Conservation (phyloP, 2,888 invertebrate species). For the Luperina testacea region DNA sequence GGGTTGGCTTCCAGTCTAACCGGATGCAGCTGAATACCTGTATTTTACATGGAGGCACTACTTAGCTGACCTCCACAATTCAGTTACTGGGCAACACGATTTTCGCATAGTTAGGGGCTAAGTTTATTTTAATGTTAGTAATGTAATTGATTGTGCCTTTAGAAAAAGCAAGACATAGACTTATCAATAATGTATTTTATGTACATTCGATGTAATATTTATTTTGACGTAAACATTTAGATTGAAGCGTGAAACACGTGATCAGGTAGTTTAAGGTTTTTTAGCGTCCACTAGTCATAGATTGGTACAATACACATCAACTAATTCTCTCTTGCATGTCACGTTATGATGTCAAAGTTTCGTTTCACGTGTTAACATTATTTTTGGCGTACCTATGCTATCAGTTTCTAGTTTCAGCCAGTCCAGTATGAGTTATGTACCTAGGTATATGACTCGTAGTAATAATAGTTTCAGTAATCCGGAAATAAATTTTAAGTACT, state of each 20-base stretch:
- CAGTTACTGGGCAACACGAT: not conserved
- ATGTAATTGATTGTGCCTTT: not conserved
- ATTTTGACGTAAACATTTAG: constrained; percentile 37
- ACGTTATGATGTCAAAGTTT: constrained; percentile 12
- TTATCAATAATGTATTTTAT: not conserved
- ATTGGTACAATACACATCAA: constrained; percentile 15
- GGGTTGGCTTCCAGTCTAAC: too few species aligned
- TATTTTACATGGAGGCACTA: too few species aligned
- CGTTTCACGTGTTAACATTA: constrained; percentile 18
- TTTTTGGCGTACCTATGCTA: not conserved
- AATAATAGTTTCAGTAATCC: constrained; percentile 4
- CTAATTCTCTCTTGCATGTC: constrained; percentile 4
- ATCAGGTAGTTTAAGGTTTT: constrained; percentile 30
- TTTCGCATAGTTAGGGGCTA: not conserved
- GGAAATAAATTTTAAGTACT: constrained; percentile 20
- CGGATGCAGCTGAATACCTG: too few species aligned
- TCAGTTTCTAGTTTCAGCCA: constrained; percentile 15
- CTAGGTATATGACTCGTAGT: not conserved
- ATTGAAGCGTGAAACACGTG: constrained; percentile 35
- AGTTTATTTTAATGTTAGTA: not conserved
- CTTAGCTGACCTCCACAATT: too few species aligned
- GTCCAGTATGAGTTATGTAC: not conserved
- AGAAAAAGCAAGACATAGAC: constrained; percentile 15
- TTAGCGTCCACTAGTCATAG: constrained; percentile 37
- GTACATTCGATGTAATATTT: constrained; percentile 10